Conservation (phyloP, 2,888 invertebrate genomes). For the Athalia circularis region DNA sequence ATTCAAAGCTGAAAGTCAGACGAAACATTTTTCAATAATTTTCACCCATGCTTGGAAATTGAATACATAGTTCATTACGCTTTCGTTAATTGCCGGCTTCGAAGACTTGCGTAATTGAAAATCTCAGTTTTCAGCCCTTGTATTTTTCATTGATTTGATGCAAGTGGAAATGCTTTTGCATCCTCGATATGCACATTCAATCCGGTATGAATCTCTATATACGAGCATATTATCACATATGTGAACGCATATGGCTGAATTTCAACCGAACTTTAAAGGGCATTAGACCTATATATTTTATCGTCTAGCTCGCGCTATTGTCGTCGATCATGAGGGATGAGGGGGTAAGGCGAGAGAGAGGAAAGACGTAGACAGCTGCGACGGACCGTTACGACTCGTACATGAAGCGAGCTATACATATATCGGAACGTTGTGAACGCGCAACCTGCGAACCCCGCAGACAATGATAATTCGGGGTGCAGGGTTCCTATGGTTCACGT, state of each 20-base stretch:
- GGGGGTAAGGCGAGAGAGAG: slow-evolving; percentile 5
- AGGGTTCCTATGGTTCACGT: not conserved
- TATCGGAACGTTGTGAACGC: slow-evolving; percentile 16
- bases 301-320: slow-evolving; percentile 33
- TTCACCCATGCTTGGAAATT: not conserved
- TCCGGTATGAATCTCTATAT: no score
- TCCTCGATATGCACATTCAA: no score
- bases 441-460: slow-evolving; percentile 43
- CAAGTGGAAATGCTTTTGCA: no score
- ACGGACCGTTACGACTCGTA: slow-evolving; percentile 34
- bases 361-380: slow-evolving; percentile 42
- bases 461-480: slow-evolving; percentile 33
- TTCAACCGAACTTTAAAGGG: no score
- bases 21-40: not conserved
- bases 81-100: no score
- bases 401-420: no score
- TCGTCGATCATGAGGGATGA: slow-evolving; percentile 16
- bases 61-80: no score
- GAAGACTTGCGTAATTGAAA: no score
- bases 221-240: no score
- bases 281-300: not conserved
- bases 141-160: no score
- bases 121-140: no score
- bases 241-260: no score
- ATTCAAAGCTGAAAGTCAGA: slow-evolving; percentile 15